Base-by-base conservation (phyloP, 2,113 vertebrate genomes). In the Alethe diademata region DNA sequence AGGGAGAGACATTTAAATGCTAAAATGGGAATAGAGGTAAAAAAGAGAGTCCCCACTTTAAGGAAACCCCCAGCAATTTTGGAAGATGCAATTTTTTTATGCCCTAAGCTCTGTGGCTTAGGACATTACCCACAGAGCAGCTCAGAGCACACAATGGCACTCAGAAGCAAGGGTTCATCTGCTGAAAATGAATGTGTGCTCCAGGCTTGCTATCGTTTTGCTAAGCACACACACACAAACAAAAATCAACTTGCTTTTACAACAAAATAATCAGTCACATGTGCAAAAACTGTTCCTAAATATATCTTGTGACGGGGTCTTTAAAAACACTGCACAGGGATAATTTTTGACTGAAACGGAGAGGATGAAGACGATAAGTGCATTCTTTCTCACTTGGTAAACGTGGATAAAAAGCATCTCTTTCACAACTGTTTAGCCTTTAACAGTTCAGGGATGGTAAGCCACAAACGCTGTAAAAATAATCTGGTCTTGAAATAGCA, bases 401-500 rank as follows among this genome's bases (percentile, higher is more conserved):
- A 76, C 40, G 58, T 54, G 50, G 38, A 83, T 70, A 35, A 82
- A 94, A 94, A 93, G 20, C 45, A 79, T 31, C 62, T 91, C 78
- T 80, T 73, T 93, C 85, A 90, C 58, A 88, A 83, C 56, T 76
- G 42, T 31, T 66, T 40, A 88, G 67, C 42, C 58, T 88, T 36
- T 70, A 79, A 90, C 29, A 86, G 28, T 76, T 88, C 42, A 66
- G 42, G 26, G 28, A 62, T 47, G 78, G 74, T 90, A 88, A 90
- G 74, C 60, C 85, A 92, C 86, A 90, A 95, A 70, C 0, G 0
- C 50, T 80, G 5, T 53, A 88, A 96, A 88, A 90, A 93, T 76
- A 88, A 82, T 38, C 66, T 53, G n/a, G 16, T 57, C 71, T 86
- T 86, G 62, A 93, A 96, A 96, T 82, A 90, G 74, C 40, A 95